Evolutionary conservation across 1,140 invertebrate species (phyloP), one percentile per base, ranked within the genome.

Genomic region (Platyura marginata): DNA sequence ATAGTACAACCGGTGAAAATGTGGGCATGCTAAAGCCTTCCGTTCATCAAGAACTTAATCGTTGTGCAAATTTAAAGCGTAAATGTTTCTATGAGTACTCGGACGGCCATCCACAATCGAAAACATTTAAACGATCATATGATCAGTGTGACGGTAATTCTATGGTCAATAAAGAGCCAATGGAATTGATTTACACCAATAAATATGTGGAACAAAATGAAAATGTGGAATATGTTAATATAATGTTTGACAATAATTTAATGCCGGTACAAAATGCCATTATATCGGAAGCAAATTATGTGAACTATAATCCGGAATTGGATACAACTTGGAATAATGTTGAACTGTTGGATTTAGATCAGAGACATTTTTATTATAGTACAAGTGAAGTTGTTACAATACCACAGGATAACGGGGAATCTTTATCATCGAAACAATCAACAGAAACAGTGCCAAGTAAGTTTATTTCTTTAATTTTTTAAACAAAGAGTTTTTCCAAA

Each of bases 311-410:
- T 19, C 36, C 36, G 36, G 11, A 37, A n/a, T n/a, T n/a, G n/a
- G 34, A 36, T 36, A n/a, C 9, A 5, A 18, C 4, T 40, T 40
- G 38, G 38, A 23, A 21, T 21, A 40, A 23, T 40, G 21, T 18
- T 9, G 38, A 40, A 22, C 19, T 40, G 19, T 40, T 40, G n/a
- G 38, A 40, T 40, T 21, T 40, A 23, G 38, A 40, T 40, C 38
- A 40, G 19, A 40, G 21, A n/a, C 3, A 22, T 40, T 40, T 3
- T 22, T 40, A 22, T 18, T 22, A 40, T 40, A 11, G 23, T 22
- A 40, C 38, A 21, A 40, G 10, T n/a, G n/a, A n/a, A n/a, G 13
- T 13, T 8, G 25, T 8, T 29, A 29, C 25, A 8, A 13, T 29
- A 29, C 25, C 25, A 29, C 6, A n/a, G n/a, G 16, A 21, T 18